These are phyloP conservation scores for Hypercompe scribonia DNA, from an alignment of 2,888 invertebrate species.

Conservation along the genomic window DNA sequence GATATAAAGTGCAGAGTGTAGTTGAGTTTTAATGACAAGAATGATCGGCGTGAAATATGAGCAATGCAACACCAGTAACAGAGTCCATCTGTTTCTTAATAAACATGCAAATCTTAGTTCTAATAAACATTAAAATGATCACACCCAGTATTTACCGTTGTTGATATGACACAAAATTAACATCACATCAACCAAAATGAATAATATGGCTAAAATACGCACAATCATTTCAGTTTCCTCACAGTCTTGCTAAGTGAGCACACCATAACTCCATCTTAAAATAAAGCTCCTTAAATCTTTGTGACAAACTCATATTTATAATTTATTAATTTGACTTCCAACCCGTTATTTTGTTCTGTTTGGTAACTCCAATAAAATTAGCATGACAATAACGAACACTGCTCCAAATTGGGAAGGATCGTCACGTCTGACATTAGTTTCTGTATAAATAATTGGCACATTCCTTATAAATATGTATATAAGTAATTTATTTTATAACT, in stretches of 20 bases:
- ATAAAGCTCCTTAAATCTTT: slow-evolving; percentile 16
- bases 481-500: slow-evolving; percentile 7
- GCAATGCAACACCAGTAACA: neutral
- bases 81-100: neutral
- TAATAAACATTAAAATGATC: neutral
- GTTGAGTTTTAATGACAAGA: neutral
- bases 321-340: slow-evolving; percentile 35
- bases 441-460: slow-evolving; percentile 49
- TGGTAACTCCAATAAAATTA: slow-evolving; percentile 57
- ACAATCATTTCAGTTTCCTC: slow-evolving; percentile 23
- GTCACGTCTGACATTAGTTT: slow-evolving; percentile 53
- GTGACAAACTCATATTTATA: slow-evolving; percentile 30
- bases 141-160: slow-evolving; percentile 19
- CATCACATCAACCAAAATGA: slow-evolving; percentile 11
- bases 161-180: slow-evolving; percentile 25
- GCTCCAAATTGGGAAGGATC: slow-evolving; percentile 56
- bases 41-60: neutral
- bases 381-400: slow-evolving; percentile 65
- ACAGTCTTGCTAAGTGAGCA: slow-evolving; percentile 14
- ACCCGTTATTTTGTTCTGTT: slow-evolving; percentile 29
- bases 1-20: neutral
- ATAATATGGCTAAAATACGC: slow-evolving; percentile 28
- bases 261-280: slow-evolving; percentile 26
- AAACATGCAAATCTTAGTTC: neutral
- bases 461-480: slow-evolving; percentile 39